These are phyloP conservation scores for Archips crataeganus DNA, from an alignment of 2,888 invertebrate species.

Conservation along the genomic window DNA sequence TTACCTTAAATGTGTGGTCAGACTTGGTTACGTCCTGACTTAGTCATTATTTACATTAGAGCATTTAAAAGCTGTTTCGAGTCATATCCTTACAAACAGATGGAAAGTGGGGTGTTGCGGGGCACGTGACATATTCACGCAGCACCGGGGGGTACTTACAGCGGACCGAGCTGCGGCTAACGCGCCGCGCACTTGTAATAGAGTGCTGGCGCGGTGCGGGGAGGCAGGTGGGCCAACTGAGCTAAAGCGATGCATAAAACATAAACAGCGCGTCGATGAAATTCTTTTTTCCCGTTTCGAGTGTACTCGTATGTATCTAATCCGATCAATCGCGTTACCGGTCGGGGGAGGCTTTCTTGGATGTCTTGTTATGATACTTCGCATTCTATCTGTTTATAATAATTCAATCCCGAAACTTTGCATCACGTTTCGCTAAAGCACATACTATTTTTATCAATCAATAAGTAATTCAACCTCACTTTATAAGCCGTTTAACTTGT, in stretches of 20 bases:
- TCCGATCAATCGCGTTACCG: conserved; percentile 32
- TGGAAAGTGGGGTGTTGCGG: conserved; percentile 56
- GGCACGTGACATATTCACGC: conserved; percentile 79
- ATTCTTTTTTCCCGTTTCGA: conserved; percentile 34
- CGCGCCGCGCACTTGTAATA: conserved; percentile 70
- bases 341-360: conserved; percentile 10
- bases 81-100: conserved; percentile 58
- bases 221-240: conserved; percentile 44
- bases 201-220: conserved; percentile 62
- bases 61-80: conserved; percentile 69
- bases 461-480: background rate
- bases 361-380: conserved; percentile 12
- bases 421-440: background rate
- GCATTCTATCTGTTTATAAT: conserved; percentile 7
- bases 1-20: background rate
- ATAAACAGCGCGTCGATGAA: conserved; percentile 39
- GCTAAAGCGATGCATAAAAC: conserved; percentile 52
- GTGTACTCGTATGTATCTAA: conserved; percentile 35
- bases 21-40: no score
- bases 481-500: conserved; percentile 14
- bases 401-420: background rate
- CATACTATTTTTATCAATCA: background rate
- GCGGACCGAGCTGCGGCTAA: conserved; percentile 64
- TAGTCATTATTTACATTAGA: conserved; percentile 41
- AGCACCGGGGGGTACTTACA: conserved; percentile 70